Base-by-base conservation (phyloP, 1,140 invertebrate genomes). In the Euwallacea similis region DNA sequence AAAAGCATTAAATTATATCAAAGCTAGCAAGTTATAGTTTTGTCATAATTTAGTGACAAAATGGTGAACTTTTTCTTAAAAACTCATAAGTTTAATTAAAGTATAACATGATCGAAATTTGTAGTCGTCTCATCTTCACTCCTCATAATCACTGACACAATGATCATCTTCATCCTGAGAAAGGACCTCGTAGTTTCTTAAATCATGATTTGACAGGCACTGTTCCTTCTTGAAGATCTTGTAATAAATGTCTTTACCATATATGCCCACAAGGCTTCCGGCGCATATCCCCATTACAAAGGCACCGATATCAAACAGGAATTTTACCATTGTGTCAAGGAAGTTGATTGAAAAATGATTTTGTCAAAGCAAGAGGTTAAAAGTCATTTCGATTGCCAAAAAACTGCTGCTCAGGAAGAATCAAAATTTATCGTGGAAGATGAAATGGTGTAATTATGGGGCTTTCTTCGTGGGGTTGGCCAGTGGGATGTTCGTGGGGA, bases 381-480 rank as follows among this genome's bases (percentile, higher is more conserved):
- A 58, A 10, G n/a, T 6, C 21, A 3, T 13, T 16, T 58, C 15
- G 6, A 9, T 10, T 58, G 21, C 7, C 21, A 10, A 16, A 58
- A 21, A 33, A 33, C 4, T 33, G 21, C 4, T 33, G 21, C 21
- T 33, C 4, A 2, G 1, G 21, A 33, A 64, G 9, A 59, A 71
- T 71, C 62, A 55, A 55, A 33, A 33, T 33, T 50, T 50, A 3
- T 50, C 2, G 46, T 50, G 46, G 47, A 70, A 66, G 60, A 59
- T 71, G 42, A 61, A 41, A 42, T 64, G 63, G 68, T 58, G 54
- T 13, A 64, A 73, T 41, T 73, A 70, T 15, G 63, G 62, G 7
- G 65, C 72, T n/a, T 13, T 73, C 6, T 46, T 70, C 16, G 7
- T 63, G 15, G 72, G 72, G 9, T 54, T 73, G 33, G 9, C 67